Base-by-base conservation (phyloP, 2,888 invertebrate species). In the Ophion obscuratus region DNA sequence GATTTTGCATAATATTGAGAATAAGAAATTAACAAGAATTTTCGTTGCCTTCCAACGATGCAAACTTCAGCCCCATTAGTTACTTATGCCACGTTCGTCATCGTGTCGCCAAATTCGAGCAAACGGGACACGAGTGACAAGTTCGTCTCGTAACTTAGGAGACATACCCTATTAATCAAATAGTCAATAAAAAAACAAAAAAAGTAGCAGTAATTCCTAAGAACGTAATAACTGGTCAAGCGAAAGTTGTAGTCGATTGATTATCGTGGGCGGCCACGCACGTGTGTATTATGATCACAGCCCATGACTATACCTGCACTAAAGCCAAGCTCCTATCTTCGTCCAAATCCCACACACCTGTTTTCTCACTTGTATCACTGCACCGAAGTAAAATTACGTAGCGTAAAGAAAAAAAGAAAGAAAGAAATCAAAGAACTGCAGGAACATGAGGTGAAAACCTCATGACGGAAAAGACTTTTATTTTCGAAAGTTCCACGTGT, bases 81-180 rank as follows among this genome's bases (percentile, higher is more conserved):
- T 68, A 24, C 17, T 73, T 68, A 73, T 61, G 75, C 59, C 40
- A 40, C 67, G 31, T 31, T 79, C 53, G 53, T 80, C 61, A 40
- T 44, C 67, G 44, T 24, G 31, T 24, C n/a, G 47, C 27, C 24
- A 7, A n/a, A 36, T 53, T 57, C 64, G 64, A 67, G n/a, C 64
- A 74, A 53, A 17, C 4, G 53, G 14, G 53, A 14, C 14, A 53
- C 53, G 17, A 53, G 53, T 53, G 53, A 53, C 53, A 17, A 53
- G 20, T 27, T 27, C 27, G 36, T 17, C 66, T 27, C 20, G 62
- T 3, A 27, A 66, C 31, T 53, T 53, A 17, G 27, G 24, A 36
- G 59, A 81, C 24, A 14, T 80, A 61, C 70, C 70, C 79, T 83
- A 68, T 83, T 87, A 84, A 88, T 88, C 84, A 88, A 88, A 88